These are phyloP conservation scores for Archocentrus centrarchus DNA, from an alignment of 2,113 vertebrate genomes.

Conservation along the genomic window DNA sequence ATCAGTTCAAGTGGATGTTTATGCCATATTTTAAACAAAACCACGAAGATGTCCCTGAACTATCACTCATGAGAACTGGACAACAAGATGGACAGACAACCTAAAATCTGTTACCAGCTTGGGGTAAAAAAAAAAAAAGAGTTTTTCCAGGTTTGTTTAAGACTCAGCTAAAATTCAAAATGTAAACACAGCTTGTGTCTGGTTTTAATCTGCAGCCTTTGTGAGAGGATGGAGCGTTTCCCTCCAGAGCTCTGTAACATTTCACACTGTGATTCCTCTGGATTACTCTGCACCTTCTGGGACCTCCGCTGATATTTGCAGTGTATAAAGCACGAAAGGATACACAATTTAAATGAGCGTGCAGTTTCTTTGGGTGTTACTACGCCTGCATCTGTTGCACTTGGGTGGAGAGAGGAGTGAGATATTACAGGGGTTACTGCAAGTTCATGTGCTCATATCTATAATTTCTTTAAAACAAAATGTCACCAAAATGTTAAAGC, in stretches of 20 bases:
- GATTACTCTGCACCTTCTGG: conserved; percentile 28
- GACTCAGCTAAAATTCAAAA: background rate
- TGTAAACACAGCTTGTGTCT: background rate
- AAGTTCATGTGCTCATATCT: conserved; percentile 20
- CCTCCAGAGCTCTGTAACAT: conserved; percentile 25
- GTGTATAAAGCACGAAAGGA: conserved; percentile 15
- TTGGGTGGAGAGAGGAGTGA: background rate
- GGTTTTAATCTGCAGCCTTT: conserved; percentile 10
- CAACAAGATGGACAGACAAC: too few species aligned
- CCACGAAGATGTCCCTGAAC: too few species aligned
- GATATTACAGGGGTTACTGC: conserved; percentile 3
- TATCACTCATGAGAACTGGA: too few species aligned
- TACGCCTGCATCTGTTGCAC: background rate
- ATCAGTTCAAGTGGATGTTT: too few species aligned
- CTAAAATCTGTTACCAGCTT: too few species aligned
- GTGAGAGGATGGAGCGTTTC: background rate
- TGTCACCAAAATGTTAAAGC: conserved; percentile 46
- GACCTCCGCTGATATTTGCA: conserved; percentile 28
- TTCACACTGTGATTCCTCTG: conserved; percentile 13
- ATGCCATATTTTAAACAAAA: too few species aligned
- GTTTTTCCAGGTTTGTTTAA: background rate
- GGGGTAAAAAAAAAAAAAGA: too few species aligned
- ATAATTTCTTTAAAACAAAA: conserved; percentile 29
- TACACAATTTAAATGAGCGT: conserved; percentile 31
- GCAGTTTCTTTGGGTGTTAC: background rate